These are phyloP conservation scores for Lutra lutra DNA, from an alignment of 2,797 vertebrate species.

Conservation along the genomic window DNA sequence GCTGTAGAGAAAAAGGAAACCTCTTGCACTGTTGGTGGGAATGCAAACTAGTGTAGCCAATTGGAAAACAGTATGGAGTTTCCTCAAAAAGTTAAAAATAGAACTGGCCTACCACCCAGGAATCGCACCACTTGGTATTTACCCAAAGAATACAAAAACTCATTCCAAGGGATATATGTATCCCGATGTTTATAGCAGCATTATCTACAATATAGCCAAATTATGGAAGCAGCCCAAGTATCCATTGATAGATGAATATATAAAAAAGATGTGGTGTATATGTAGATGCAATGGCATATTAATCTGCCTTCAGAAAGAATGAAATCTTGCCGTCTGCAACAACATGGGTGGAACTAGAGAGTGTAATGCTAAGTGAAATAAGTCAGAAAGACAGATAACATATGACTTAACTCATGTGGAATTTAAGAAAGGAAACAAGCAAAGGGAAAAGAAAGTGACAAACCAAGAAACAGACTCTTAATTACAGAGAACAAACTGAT, in stretches of 20 bases:
- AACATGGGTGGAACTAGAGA: neutral
- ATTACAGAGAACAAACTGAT: neutral
- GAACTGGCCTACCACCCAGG: neutral
- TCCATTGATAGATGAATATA: neutral
- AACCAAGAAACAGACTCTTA: neutral
- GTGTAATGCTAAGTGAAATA: neutral
- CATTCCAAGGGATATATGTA: neutral
- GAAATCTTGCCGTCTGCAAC: neutral
- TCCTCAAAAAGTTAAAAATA: neutral
- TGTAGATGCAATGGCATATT: neutral
- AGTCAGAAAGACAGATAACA: neutral
- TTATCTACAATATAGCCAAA: neutral
- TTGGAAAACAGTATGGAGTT: neutral
- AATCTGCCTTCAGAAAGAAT: neutral
- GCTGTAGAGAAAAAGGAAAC: neutral
- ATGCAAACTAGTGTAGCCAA: neutral
- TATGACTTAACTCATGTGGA: neutral
- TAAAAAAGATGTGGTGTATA: neutral
- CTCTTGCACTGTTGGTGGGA: neutral
- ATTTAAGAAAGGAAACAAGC: neutral
- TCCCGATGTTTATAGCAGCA: neutral
- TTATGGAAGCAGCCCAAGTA: neutral
- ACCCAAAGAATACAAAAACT: neutral
- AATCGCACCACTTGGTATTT: neutral
- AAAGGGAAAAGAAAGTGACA: neutral